Conservation (phyloP, 64 coral and sea anemone species). For the Actinia equina region DNA sequence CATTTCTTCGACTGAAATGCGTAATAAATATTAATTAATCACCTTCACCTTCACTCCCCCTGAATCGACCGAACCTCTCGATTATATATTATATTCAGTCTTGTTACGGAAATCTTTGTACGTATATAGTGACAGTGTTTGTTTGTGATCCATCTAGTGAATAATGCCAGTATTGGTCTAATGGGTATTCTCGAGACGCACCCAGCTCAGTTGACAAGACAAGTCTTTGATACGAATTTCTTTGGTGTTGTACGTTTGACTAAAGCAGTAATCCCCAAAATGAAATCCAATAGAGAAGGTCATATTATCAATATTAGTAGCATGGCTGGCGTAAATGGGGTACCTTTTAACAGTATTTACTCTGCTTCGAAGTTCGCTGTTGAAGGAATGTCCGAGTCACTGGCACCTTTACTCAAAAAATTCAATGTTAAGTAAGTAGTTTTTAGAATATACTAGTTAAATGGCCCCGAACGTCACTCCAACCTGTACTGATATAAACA, state of each 20-base stretch:
- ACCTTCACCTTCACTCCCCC: background rate
- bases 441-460: background rate
- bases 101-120: no score
- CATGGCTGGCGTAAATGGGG: slow-evolving; percentile 47
- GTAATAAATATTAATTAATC: no score
- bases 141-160: slow-evolving; percentile 36
- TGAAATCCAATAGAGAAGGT: slow-evolving; percentile 65
- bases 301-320: slow-evolving; percentile 66
- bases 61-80: no score
- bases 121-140: no score
- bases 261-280: slow-evolving; percentile 48
- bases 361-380: slow-evolving; percentile 71
- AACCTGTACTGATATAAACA: background rate
- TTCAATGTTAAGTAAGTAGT: slow-evolving; percentile 72
- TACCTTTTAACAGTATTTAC: slow-evolving; percentile 63
- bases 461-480: background rate
- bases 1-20: background rate
- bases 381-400: slow-evolving; percentile 62
- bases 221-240: slow-evolving; percentile 68
- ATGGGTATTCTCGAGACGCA: slow-evolving; percentile 57
- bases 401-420: slow-evolving; percentile 58
- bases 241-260: slow-evolving; percentile 71
- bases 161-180: slow-evolving; percentile 68
- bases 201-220: slow-evolving; percentile 21
- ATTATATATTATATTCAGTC: no score